Evolutionary conservation across 2,113 vertebrate genomes (phyloP).

Genomic region (Caretta caretta): DNA sequence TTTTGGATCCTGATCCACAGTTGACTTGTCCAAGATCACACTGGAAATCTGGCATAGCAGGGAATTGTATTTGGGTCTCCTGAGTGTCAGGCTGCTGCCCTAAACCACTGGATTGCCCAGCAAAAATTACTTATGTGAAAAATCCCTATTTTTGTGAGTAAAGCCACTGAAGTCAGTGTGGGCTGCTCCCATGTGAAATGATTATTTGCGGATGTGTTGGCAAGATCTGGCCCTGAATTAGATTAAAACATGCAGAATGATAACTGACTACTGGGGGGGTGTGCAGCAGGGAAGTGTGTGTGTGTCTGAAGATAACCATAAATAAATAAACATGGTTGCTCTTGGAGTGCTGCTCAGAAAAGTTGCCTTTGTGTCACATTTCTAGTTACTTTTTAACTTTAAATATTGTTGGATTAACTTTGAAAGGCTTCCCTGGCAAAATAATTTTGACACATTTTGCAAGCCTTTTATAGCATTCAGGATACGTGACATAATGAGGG

Average conservation of each 20-base stretch:
- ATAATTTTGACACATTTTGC: background rate
- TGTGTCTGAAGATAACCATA: background rate
- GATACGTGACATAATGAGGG: background rate
- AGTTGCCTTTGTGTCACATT: fast-evolving
- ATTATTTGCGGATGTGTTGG: fast-evolving
- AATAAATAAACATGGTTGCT: fast-evolving
- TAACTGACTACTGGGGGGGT: fast-evolving
- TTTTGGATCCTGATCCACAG: background rate
- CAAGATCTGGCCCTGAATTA: background rate
- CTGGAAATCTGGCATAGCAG: fast-evolving
- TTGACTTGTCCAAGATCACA: fast-evolving
- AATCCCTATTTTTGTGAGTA: background rate
- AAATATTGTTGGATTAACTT: background rate
- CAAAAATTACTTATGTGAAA: background rate
- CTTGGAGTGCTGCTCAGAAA: background rate
- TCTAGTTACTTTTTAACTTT: background rate
- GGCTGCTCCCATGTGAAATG: background rate
- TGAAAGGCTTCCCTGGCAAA: background rate
- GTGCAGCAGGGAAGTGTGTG: fast-evolving
- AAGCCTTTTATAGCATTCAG: background rate
- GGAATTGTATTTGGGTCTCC: fast-evolving
- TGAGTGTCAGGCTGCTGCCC: fast-evolving
- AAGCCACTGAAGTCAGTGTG: background rate
- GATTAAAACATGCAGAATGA: background rate
- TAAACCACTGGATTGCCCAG: fast-evolving